Evolutionary conservation across 2,888 invertebrate species (phyloP).

Genomic region (Ophion ventricosus): DNA sequence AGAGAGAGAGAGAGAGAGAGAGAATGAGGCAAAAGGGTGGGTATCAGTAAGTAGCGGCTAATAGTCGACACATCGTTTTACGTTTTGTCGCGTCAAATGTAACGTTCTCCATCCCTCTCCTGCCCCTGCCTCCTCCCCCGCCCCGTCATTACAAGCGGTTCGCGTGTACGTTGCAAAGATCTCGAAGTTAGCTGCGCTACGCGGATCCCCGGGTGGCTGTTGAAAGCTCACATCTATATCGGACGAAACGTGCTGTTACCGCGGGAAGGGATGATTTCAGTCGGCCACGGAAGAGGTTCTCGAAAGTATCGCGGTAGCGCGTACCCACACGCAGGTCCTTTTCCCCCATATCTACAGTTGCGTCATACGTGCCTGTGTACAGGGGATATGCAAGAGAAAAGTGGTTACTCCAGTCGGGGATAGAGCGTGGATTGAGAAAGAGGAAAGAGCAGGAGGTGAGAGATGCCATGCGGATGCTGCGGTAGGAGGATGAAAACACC

Average conservation of each 20-base stretch:
- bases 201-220: slow-evolving; percentile 42
- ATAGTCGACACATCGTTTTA: slow-evolving; percentile 57
- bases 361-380: neutral
- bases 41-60: slow-evolving; percentile 44
- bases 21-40: neutral
- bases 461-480: slow-evolving; percentile 52
- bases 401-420: slow-evolving; percentile 4
- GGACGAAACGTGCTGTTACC: slow-evolving; percentile 32
- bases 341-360: neutral
- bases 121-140: neutral
- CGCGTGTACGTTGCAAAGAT: slow-evolving; percentile 40
- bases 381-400: slow-evolving; percentile 41
- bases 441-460: slow-evolving; percentile 46
- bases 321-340: neutral
- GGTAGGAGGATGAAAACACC: slow-evolving; percentile 25
- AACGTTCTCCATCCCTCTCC: slow-evolving; percentile 30
- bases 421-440: slow-evolving; percentile 9
- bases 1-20: slow-evolving; percentile 2
- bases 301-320: slow-evolving; percentile 47
- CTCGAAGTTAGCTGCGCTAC: slow-evolving; percentile 35
- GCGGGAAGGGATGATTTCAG: slow-evolving; percentile 51
- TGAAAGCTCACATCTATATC: slow-evolving; percentile 50
- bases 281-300: slow-evolving; percentile 50
- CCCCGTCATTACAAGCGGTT: neutral
- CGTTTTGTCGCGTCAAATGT: slow-evolving; percentile 60